Conservation (phyloP, 2,888 invertebrate species). For the Drosophila borborema region DNA sequence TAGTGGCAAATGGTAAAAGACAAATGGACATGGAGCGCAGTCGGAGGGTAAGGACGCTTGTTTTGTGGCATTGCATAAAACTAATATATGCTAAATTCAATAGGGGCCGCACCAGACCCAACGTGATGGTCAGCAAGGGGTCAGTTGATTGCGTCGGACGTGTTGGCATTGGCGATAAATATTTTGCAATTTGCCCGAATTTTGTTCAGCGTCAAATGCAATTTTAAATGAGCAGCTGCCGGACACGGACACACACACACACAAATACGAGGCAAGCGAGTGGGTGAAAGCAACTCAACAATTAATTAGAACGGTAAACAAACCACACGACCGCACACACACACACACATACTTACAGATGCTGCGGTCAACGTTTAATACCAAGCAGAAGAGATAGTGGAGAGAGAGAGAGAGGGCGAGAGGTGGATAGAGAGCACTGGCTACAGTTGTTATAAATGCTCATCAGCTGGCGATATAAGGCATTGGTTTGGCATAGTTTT, state of each 20-base stretch:
- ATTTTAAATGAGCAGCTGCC: constrained; percentile 50
- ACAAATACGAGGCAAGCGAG: neutral
- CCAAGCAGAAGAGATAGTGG: neutral
- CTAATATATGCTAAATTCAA: constrained; percentile 54
- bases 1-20: constrained; percentile 33
- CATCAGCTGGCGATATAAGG: constrained; percentile 32
- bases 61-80: constrained; percentile 47
- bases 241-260: constrained; percentile 24
- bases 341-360: constrained; percentile 35
- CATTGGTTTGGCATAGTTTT: constrained; percentile 26
- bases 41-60: constrained; percentile 15
- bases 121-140: constrained; percentile 5
- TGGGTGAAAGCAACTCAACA: constrained; percentile 48
- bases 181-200: constrained; percentile 68
- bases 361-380: constrained; percentile 12
- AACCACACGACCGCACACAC: constrained; percentile 42
- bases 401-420: neutral
- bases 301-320: constrained; percentile 63
- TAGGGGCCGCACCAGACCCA: neutral
- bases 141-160: constrained; percentile 30
- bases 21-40: constrained; percentile 24
- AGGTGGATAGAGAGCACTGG: neutral
- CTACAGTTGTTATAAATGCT: constrained; percentile 56
- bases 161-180: constrained; percentile 57
- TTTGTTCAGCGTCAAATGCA: constrained; percentile 67